A percentile compares a stretch with the other conserved stretches of the same genome.
These are phyloP conservation scores for Ptilodon capucinus DNA, from an alignment of 2,888 invertebrate species.

Conservation along the genomic window DNA sequence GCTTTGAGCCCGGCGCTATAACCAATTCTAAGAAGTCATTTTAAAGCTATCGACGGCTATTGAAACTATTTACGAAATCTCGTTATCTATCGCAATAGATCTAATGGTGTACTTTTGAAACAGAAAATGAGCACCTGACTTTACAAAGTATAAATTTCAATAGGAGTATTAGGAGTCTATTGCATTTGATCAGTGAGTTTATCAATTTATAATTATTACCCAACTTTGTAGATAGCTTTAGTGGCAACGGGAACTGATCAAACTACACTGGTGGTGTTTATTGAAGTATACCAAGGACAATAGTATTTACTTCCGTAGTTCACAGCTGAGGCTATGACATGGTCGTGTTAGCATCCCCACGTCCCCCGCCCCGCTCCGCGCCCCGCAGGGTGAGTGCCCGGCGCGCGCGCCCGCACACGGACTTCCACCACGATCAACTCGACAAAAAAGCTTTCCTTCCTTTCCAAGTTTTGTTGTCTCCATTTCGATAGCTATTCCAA, in stretches of 20 bases:
- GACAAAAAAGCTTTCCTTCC: constrained; percentile 47
- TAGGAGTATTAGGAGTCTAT: not conserved
- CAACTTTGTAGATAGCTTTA: not conserved
- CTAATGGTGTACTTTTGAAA: not conserved
- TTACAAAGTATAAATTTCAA: not conserved
- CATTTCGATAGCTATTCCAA: constrained; percentile 34
- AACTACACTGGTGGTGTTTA: not conserved
- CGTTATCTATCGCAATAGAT: not conserved
- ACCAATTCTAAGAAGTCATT: constrained; percentile 13
- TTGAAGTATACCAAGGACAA: not conserved
- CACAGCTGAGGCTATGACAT: constrained; percentile 32
- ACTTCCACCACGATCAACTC: constrained; percentile 37
- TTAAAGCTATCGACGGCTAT: constrained; percentile 11
- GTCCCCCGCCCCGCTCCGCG: constrained; percentile 21
- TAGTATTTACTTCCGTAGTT: constrained; percentile 35
- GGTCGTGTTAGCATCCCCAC: constrained; percentile 26
- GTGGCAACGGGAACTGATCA: not conserved
- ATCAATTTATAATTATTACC: not conserved
- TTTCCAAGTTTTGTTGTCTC: constrained; percentile 42
- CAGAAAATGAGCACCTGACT: not conserved
- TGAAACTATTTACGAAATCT: constrained; percentile 2
- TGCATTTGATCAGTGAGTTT: constrained; percentile 6
- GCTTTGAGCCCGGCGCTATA: constrained; percentile 21
- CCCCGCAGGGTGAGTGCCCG: constrained; percentile 56
- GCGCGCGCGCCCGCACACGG: constrained; percentile 38